A percentile compares a stretch with the other conserved stretches of the same genome.
Conservation (phyloP, 2,797 vertebrate species). For the Pantherophis vulpinus region DNA sequence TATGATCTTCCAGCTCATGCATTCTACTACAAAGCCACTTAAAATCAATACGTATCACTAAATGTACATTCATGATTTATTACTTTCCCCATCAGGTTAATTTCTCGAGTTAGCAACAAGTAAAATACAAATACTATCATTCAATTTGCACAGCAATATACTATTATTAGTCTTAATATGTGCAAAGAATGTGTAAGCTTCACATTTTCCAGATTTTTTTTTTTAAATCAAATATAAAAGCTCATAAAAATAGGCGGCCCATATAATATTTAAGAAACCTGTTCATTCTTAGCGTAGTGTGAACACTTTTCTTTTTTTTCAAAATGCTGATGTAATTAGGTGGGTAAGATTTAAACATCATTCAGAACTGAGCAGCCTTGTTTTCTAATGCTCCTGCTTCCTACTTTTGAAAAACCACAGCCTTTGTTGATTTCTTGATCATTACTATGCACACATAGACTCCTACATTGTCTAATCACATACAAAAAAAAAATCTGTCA, state of each 20-base stretch:
- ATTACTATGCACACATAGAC: not conserved
- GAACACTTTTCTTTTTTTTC: not conserved
- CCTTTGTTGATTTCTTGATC: not conserved
- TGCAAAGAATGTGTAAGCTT: not conserved
- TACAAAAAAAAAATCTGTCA: not conserved
- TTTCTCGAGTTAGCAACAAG: not conserved
- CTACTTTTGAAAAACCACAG: not conserved
- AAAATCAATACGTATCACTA: not conserved
- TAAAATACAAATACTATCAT: not conserved
- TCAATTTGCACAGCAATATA: not conserved
- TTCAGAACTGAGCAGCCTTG: not conserved
- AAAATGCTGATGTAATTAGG: not conserved
- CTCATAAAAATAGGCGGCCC: not conserved
- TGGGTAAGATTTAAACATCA: not conserved
- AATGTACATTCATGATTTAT: not conserved
- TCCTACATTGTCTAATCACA: not conserved
- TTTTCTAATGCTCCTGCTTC: not conserved
- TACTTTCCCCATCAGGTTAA: not conserved
- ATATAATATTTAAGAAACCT: not conserved
- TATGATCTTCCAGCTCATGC: not conserved
- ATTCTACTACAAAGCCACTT: not conserved
- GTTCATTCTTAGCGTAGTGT: not conserved
- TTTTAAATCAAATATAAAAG: not conserved
- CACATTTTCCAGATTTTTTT: not conserved
- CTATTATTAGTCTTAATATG: not conserved